Base-by-base conservation (phyloP, 1,140 invertebrate species). In the Metaphire vulgaris region DNA sequence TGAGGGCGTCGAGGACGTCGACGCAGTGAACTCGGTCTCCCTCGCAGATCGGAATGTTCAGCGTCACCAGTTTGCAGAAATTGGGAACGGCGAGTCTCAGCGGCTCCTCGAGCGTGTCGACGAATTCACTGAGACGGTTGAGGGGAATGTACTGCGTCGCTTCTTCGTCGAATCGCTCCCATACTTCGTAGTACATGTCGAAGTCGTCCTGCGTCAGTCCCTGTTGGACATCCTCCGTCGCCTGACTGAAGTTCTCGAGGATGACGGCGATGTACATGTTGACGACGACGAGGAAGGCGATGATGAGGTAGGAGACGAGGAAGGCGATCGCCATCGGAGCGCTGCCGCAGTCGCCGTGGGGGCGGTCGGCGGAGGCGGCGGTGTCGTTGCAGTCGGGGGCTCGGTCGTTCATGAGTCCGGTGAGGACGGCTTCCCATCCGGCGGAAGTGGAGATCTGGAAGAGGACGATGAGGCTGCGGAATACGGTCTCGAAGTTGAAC, bases 191-290 rank as follows among this genome's bases (percentile, higher is more conserved):
- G 87, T 97, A 99, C 94, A 98, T 97, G 85, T 99, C 97, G 88
- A 98, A 98, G 86, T 99, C 96, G 87, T 98, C 96, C 84, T 97
- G 95, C 33, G 96, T 98, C 67, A 98, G 89, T 1, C 96, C 96
- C 87, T 98, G 96, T 85, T 98, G 95, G 68, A 98, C 96, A 86
- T 98, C 97, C 88, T 98, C 96, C 66, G 95, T 98, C 33, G 96
- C 96, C 88, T 95, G 92, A 69, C 94, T 97, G 87, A 98, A 98
- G 87, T 98, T 99, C 87, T 98, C 96, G 86, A 98, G 90, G 87
- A 98, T 98, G 84, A 98, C 95, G 83, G 95, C 96, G 87, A 98
- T 98, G 90, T 98, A 98, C 96, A 98, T 98, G 90, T 98, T 98
- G 85, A 98, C 96, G 78, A 98, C 94, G 83, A 99, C 98, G 81